Conservation (phyloP, 1,140 invertebrate species). For the Drosophila aff. region DNA sequence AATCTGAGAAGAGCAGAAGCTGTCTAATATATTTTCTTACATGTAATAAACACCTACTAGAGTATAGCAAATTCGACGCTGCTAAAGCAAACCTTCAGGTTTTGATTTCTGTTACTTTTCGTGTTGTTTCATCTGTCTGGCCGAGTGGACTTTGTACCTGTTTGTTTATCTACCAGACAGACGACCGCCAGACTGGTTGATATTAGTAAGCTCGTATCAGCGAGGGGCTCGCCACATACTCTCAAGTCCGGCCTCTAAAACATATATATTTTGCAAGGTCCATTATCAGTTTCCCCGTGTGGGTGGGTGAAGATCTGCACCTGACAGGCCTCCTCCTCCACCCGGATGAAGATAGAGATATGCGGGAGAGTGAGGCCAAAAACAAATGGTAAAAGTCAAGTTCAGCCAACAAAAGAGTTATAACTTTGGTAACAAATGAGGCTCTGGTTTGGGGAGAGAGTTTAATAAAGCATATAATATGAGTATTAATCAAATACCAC, state of each 20-base stretch:
- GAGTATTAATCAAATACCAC: constrained; percentile 77
- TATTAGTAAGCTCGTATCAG: constrained; percentile 20
- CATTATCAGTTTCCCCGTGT: constrained; percentile 66
- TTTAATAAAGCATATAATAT: constrained; percentile 83
- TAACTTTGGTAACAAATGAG: constrained; percentile 53
- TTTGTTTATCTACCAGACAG: constrained; percentile 39
- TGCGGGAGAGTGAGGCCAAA: constrained; percentile 14
- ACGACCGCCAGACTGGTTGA: constrained; percentile 25
- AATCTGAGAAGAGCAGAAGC: not conserved
- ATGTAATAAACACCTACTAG: not conserved
- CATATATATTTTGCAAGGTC: constrained; percentile 7
- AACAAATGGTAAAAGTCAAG: constrained; percentile 71
- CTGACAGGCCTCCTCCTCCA: constrained; percentile 40
- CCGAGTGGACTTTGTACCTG: constrained; percentile 44
- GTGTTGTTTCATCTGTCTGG: constrained; percentile 18
- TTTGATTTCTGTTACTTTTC: constrained; percentile 18
- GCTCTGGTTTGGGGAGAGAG: not conserved
- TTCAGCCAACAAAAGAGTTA: constrained; percentile 73
- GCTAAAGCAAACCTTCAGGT: not conserved
- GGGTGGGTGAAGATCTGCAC: constrained; percentile 38
- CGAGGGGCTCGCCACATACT: constrained; percentile 27
- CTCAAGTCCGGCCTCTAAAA: constrained; percentile 60
- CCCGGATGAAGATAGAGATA: constrained; percentile 39
- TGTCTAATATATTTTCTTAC: not conserved
- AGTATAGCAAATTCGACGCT: constrained; percentile 4